Conservation (phyloP, 1,140 invertebrate genomes). For the Ostrea denselamellosa region DNA sequence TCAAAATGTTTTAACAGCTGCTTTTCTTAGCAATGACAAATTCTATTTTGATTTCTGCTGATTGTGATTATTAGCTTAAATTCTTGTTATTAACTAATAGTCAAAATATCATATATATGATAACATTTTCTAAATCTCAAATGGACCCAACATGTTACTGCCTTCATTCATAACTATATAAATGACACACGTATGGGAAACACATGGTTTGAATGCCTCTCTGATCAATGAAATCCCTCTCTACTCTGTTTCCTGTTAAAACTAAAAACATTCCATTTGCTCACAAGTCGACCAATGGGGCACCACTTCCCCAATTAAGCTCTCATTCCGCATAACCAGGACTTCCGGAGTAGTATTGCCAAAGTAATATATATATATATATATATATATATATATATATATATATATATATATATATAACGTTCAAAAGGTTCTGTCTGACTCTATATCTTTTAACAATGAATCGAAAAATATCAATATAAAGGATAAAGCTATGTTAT, state of each 20-base stretch:
- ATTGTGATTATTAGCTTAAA: neutral
- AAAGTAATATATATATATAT: neutral
- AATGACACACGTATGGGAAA: neutral
- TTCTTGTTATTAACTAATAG: neutral
- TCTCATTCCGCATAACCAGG: neutral
- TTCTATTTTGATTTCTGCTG: neutral
- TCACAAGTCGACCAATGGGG: neutral
- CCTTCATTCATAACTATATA: neutral
- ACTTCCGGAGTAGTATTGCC: neutral
- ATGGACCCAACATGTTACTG: neutral
- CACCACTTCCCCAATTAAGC: neutral
- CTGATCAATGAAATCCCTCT: neutral
- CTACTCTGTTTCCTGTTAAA: constrained; percentile 2
- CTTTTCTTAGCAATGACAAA: neutral
- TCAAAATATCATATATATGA: neutral
- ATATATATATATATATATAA: too few species aligned
- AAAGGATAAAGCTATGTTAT: too few species aligned
- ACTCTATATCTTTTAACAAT: too few species aligned
- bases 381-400: neutral
- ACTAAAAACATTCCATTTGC: neutral
- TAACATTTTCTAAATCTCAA: neutral
- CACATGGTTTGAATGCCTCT: neutral
- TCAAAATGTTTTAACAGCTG: neutral
- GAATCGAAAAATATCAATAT: too few species aligned
- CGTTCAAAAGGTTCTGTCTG: too few species aligned